Conservation (phyloP, 2,113 vertebrate genomes). For the Solea solea region DNA sequence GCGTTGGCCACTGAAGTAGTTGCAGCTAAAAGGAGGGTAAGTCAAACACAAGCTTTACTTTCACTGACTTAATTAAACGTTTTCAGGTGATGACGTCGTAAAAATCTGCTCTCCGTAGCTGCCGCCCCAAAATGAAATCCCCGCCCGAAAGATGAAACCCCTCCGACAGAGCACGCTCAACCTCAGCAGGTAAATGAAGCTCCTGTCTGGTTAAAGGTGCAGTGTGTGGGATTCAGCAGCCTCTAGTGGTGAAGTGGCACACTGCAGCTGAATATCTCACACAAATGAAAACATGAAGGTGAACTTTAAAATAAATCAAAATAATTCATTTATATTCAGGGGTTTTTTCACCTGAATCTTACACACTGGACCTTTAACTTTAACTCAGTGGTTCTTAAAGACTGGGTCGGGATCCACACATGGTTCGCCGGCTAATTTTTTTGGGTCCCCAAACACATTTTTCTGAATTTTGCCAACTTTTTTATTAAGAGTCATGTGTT, state of each 20-base stretch:
- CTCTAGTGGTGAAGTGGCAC: slow-evolving; percentile 2
- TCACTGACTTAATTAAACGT: not conserved
- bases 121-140: slow-evolving; percentile 63
- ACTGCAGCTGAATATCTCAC: not conserved
- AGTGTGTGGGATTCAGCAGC: not conserved
- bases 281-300: too few species aligned
- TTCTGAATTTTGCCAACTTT: too few species aligned
- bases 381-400: too few species aligned
- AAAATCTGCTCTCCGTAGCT: slow-evolving; percentile 58
- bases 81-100: slow-evolving; percentile 14
- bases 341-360: too few species aligned
- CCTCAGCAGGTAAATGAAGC: slow-evolving; percentile 56
- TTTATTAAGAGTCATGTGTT: too few species aligned
- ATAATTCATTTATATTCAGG: too few species aligned
- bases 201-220: not conserved
- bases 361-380: too few species aligned
- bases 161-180: slow-evolving; percentile 73
- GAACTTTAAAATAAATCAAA: too few species aligned
- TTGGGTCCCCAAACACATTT: too few species aligned
- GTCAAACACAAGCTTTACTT: slow-evolving; percentile 12
- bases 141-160: slow-evolving; percentile 66
- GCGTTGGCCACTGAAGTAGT: slow-evolving; percentile 47
- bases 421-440: too few species aligned
- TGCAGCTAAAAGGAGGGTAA: slow-evolving; percentile 65
- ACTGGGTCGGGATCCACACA: too few species aligned